phyloP scores from a whole-genome alignment of 2,888 invertebrate species.

The Meteorus colon region DNA sequence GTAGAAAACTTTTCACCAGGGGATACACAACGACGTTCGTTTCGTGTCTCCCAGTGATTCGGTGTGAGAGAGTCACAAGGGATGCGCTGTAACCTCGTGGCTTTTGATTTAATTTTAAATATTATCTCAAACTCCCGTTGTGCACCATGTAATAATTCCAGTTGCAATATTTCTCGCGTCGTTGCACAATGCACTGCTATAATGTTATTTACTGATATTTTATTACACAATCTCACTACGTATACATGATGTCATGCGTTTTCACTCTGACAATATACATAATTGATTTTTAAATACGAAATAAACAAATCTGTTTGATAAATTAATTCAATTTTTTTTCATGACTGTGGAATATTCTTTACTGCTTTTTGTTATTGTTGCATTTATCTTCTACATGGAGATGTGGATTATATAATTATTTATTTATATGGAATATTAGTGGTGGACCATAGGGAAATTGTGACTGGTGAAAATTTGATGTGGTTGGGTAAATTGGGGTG shows the following conservation, averaged over 20 bases:
- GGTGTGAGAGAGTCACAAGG: slow-evolving; percentile 11
- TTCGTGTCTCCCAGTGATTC: slow-evolving; percentile 35
- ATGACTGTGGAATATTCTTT: not conserved
- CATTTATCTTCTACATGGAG: no score
- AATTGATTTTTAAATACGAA: not conserved
- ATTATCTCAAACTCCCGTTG: slow-evolving; percentile 22
- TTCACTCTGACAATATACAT: not conserved
- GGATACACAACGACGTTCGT: slow-evolving; percentile 25
- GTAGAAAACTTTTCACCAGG: slow-evolving; percentile 31
- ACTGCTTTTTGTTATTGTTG: not conserved
- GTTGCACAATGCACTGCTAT: not conserved
- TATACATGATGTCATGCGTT: not conserved
- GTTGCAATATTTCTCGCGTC: slow-evolving; percentile 18
- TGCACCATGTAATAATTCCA: slow-evolving; percentile 20
- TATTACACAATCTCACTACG: not conserved
- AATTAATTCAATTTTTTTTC: not conserved
- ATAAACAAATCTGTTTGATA: no score
- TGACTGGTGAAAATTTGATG: no score
- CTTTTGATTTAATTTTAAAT: slow-evolving; percentile 45
- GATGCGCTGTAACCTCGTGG: slow-evolving; percentile 30
- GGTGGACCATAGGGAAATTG: no score
- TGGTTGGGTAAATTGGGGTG: no score
- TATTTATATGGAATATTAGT: no score
- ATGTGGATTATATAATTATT: no score
- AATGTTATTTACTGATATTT: not conserved